Base-by-base conservation (phyloP, 1,140 invertebrate species). In the Drosophila kohkoa region DNA sequence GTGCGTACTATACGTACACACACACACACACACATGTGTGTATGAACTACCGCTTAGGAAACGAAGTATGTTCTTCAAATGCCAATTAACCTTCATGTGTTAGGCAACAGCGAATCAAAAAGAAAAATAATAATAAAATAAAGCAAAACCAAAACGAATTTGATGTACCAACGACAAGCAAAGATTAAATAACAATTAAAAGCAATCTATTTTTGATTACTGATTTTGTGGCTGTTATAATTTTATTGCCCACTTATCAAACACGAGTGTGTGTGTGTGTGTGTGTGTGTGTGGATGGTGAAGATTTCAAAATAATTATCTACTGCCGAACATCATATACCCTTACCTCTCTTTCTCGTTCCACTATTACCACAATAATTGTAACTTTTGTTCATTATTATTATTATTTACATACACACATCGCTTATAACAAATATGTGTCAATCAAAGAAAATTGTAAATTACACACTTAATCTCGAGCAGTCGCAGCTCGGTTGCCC, bases 151-250 rank as follows among this genome's bases (percentile, higher is more conserved):
- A 30, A 60, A 66, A 66, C 45, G 52, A 65, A 60, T 69, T 76
- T 52, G 41, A 54, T 60, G 55, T 60, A 60, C 43, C 60, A 66
- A 63, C 70, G 58, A 75, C 41, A 75, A 49, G 55, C 60, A 28
- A 59, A 80, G 54, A 81, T 86, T 86, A 81, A 86, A 86, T 86
- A 86, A 86, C 82, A 86, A 86, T 86, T 86, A 85, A 81, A 85
- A 86, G 78, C 70, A 86, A 86, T 86, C 75, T 78, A 79, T 73
- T 86, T 86, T 73, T 70, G 82, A 86, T 86, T 76, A 73, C 75
- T 81, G 82, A 75, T 81, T 86, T 77, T 68, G 58, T 41, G 83
- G 57, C 59, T 80, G 69, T 77, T 88, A 77, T 70, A 71, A 80
- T 88, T 87, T 80, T 77, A 82, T 75, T 77, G 73, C 59, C 66